Conservation (phyloP, 2,888 invertebrate species). For the Hydraecia micacea region DNA sequence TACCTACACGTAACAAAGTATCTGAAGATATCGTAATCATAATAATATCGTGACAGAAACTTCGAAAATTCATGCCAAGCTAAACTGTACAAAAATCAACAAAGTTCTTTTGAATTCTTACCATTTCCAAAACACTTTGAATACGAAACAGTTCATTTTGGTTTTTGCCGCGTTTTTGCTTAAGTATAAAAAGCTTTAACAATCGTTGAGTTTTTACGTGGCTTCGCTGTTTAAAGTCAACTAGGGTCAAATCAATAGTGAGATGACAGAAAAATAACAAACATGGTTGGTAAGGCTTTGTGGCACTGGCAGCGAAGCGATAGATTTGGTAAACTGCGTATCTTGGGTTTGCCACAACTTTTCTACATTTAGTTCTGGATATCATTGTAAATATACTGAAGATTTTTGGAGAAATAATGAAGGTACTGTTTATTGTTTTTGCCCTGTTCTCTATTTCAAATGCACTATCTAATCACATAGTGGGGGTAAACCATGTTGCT, state of each 20-base stretch:
- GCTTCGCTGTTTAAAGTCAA: slow-evolving; percentile 37
- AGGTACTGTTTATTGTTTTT: background rate
- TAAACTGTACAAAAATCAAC: slow-evolving; percentile 42
- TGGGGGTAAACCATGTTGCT: too few species aligned
- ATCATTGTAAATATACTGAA: background rate
- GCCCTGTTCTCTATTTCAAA: background rate
- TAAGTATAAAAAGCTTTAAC: slow-evolving; percentile 17
- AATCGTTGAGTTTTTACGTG: slow-evolving; percentile 50
- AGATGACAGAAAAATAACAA: slow-evolving; percentile 51
- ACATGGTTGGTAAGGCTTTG: slow-evolving; percentile 27
- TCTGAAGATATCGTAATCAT: slow-evolving; percentile 19
- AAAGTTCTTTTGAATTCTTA: slow-evolving; percentile 42
- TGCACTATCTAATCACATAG: background rate
- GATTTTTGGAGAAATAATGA: background rate
- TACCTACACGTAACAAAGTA: slow-evolving; percentile 15
- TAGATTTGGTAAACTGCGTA: background rate
- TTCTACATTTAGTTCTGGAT: background rate
- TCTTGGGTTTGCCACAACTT: background rate
- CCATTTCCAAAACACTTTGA: slow-evolving; percentile 32
- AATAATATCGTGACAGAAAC: slow-evolving; percentile 31
- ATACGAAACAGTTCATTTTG: slow-evolving; percentile 43
- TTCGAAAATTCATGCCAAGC: background rate
- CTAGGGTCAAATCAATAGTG: slow-evolving; percentile 51
- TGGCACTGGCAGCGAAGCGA: slow-evolving; percentile 13
- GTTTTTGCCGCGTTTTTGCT: slow-evolving; percentile 40